These are phyloP conservation scores for Leucosticte australis DNA, from an alignment of 2,113 vertebrate genomes.

Conservation along the genomic window DNA sequence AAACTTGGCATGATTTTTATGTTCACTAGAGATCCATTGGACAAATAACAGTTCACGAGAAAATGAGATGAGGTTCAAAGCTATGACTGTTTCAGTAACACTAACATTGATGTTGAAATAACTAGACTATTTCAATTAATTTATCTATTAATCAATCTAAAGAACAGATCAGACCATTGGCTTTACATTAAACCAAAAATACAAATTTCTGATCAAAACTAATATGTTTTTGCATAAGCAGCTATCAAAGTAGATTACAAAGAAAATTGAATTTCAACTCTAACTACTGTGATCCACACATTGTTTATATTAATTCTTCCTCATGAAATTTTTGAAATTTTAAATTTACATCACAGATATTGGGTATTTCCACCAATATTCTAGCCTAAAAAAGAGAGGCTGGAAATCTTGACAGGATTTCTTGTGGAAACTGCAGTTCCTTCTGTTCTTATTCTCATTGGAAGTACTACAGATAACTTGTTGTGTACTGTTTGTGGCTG, in stretches of 20 bases:
- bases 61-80: not conserved
- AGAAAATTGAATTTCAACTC: not conserved
- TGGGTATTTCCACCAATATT: not conserved
- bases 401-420: not conserved
- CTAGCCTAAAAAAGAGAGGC: not conserved
- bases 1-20: slow-evolving; percentile 7
- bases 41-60: not conserved
- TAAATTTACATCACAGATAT: not conserved
- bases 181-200: not conserved
- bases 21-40: not conserved
- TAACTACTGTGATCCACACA: not conserved
- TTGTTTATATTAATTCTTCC: not conserved
- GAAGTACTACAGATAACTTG: not conserved
- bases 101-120: not conserved
- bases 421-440: not conserved
- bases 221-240: not conserved
- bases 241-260: not conserved
- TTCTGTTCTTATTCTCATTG: not conserved
- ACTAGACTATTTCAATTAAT: not conserved
- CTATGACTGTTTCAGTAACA: not conserved
- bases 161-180: not conserved
- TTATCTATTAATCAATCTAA: not conserved
- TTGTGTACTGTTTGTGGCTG: not conserved
- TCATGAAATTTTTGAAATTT: not conserved
- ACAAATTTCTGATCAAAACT: not conserved